These are phyloP conservation scores for Microchrysa polita DNA, from an alignment of 2,888 invertebrate genomes.

Conservation along the genomic window DNA sequence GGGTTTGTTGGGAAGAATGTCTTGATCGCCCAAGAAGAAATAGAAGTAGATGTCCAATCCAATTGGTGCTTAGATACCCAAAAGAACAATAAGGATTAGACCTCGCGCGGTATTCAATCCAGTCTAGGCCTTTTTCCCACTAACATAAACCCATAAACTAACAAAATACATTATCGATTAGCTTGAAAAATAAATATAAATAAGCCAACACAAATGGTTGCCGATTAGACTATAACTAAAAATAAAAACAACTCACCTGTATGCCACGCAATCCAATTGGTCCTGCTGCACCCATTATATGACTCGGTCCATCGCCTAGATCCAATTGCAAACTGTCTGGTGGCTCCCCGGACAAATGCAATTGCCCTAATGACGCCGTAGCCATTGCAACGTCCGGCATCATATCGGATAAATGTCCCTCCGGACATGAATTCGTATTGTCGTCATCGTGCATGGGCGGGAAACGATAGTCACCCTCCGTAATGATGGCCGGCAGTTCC, in stretches of 20 bases:
- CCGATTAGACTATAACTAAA: too few species aligned
- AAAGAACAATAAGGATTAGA: too few species aligned
- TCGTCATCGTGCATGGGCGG: conserved; percentile 55
- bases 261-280: conserved; percentile 60
- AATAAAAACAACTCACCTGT: conserved; percentile 55
- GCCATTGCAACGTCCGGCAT: conserved; percentile 96
- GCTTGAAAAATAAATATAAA: too few species aligned
- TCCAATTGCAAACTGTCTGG: conserved; percentile 77
- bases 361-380: conserved; percentile 76
- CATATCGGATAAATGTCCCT: conserved; percentile 80
- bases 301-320: conserved; percentile 85
- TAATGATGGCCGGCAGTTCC: conserved; percentile 73
- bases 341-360: conserved; percentile 67
- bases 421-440: conserved; percentile 68
- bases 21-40: too few species aligned
- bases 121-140: too few species aligned
- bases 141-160: too few species aligned
- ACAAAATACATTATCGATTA: too few species aligned
- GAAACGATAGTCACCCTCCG: conserved; percentile 69
- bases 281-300: conserved; percentile 64
- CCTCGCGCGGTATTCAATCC: too few species aligned
- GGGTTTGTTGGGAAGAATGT: too few species aligned
- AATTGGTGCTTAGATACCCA: too few species aligned
- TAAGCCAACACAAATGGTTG: too few species aligned
- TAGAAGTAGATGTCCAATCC: too few species aligned